Base-by-base conservation (phyloP, 2,797 vertebrate species). In the Acanthis flammea region DNA sequence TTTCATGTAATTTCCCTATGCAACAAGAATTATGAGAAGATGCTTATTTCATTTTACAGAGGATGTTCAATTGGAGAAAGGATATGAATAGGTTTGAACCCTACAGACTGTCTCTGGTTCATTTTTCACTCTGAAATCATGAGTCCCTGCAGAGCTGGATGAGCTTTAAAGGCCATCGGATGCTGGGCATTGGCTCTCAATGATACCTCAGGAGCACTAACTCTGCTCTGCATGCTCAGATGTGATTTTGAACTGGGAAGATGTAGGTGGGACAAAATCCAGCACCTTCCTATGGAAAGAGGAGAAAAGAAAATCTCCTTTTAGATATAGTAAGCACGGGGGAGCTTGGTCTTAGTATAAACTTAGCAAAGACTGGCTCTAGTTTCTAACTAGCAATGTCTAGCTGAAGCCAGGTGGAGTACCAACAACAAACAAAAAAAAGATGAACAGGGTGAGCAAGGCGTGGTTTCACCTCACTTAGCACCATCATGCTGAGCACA, bases 1-100 rank as follows among this genome's bases (percentile, higher is more conserved):
- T 94, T 71, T 63, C 9, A 37, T 54, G 12, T 35, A 35, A 50
- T 81, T 90, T 94, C 25, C 65, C 88, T 33, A 37, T 51, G 71
- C 35, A 75, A 45, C 16, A 75, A 53, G 19, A 86, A 41, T 61
- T 77, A 44, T 1, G 2, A 77, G 25, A 51, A 54, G 30, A 81
- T 21, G 15, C 42, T 44, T 61, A 6, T 44, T 89, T 51, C 10
- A 39, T 41, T 88, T 90, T 87, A 54, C n/a, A 78, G 95, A 70
- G 47, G 13, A 41, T 62, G 33, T 30, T 63, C 48, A 39, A 0
- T 2, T 58, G 70, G 51, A 92, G 22, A 83, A 95, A 78, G 37
- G 3, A 60, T 41, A 44, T 2, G 3, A 39, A 75, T 93, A 71
- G 23, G 17, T 21, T 87, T 88, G 58, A 94, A 79, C 14, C 17